Conservation (phyloP, 2,888 invertebrate genomes). For the Folsomia candida region DNA sequence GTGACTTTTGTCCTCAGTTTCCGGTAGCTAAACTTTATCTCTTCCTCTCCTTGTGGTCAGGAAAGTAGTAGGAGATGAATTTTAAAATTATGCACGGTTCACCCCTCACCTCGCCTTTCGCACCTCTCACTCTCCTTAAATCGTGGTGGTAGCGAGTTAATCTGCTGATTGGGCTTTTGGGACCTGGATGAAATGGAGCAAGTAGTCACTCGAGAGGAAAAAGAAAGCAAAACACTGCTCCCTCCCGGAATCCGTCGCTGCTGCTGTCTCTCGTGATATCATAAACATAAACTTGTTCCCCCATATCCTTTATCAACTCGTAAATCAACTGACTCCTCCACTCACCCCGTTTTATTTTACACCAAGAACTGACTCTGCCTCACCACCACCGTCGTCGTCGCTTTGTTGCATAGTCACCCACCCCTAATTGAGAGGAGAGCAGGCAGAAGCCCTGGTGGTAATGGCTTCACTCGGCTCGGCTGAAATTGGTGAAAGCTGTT, state of each 20-base stretch:
- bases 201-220: background rate
- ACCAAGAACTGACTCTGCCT: too few relatives aligned
- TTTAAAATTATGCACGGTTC: conserved; percentile 11
- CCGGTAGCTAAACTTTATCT: conserved; percentile 14
- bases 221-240: background rate
- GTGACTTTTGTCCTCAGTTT: conserved; percentile 14
- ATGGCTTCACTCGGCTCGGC: background rate
- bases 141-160: background rate
- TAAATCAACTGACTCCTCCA: background rate
- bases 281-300: background rate
- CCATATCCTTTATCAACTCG: background rate
- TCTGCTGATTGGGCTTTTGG: background rate
- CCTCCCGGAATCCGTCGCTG: background rate
- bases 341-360: background rate
- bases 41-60: conserved; percentile 17
- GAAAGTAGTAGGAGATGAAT: conserved; percentile 2
- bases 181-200: background rate
- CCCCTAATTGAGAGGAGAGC: background rate
- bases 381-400: too few relatives aligned
- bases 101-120: background rate
- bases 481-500: background rate
- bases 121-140: too few relatives aligned
- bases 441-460: background rate
- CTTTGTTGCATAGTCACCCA: background rate
- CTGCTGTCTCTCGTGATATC: background rate